Evolutionary conservation across 2,888 invertebrate species (phyloP).

Genomic region (Brachyptera risi): DNA sequence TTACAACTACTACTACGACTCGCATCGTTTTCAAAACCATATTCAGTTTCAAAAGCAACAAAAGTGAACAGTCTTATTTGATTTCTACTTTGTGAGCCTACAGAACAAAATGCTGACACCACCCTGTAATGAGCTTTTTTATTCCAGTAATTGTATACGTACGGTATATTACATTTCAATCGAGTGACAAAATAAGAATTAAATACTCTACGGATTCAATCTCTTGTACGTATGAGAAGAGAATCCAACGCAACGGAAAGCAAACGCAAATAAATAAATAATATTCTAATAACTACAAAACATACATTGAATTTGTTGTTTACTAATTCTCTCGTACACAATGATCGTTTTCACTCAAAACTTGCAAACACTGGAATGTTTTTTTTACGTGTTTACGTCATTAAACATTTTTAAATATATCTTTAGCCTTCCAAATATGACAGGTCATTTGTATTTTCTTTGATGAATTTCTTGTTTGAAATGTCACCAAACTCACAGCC

Average conservation of each 20-base stretch:
- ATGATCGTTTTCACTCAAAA: background rate
- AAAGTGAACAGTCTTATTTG: slow-evolving; percentile 14
- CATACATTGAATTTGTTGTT: background rate
- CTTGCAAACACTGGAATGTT: background rate
- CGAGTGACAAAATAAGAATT: too few species aligned
- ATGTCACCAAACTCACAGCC: slow-evolving; percentile 15
- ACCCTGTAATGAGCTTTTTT: too few species aligned
- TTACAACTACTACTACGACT: too few species aligned
- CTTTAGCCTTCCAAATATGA: too few species aligned
- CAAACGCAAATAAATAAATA: too few species aligned
- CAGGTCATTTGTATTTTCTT: slow-evolving; percentile 8
- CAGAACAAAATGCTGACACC: slow-evolving; percentile 3
- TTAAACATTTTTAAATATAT: background rate
- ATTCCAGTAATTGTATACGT: too few species aligned
- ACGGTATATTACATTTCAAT: too few species aligned
- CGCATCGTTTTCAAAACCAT: too few species aligned
- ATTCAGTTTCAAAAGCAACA: slow-evolving; percentile 7
- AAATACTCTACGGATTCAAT: too few species aligned
- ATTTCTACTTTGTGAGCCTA: slow-evolving; percentile 10
- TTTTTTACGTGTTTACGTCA: background rate
- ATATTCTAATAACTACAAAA: background rate
- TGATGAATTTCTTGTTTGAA: slow-evolving; percentile 2
- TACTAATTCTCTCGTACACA: background rate
- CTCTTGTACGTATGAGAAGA: too few species aligned
- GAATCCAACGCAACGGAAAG: too few species aligned